phyloP scores from a whole-genome alignment of 2,113 vertebrate species.

The Cyphomyrus discorhynchus region DNA sequence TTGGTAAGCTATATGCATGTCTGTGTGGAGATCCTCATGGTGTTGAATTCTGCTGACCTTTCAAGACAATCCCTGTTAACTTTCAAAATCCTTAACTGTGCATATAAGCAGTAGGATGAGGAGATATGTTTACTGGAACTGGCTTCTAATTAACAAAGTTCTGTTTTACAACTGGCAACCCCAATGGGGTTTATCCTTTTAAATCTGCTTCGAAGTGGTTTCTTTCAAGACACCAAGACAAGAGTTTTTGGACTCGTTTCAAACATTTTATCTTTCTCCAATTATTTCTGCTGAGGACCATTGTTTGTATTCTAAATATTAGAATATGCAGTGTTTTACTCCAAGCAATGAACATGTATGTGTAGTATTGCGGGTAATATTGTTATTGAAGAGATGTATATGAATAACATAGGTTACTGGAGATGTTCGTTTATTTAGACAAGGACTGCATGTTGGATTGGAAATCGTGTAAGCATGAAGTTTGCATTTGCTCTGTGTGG shows the following conservation, averaged over 20 bases:
- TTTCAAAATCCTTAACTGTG: neutral
- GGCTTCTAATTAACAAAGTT: constrained; percentile 4
- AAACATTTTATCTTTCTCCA: neutral
- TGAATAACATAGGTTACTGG: neutral
- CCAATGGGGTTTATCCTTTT: neutral
- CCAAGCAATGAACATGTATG: neutral
- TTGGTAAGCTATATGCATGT: neutral
- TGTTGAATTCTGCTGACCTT: neutral
- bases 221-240: neutral
- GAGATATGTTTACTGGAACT: neutral
- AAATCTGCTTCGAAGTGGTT: neutral
- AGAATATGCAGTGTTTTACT: constrained; percentile 1
- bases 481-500: neutral
- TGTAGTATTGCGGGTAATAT: neutral
- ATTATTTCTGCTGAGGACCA: neutral
- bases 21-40: neutral
- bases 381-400: neutral
- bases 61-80: neutral
- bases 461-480: neutral
- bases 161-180: neutral
- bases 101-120: neutral
- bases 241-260: neutral
- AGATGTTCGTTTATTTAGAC: neutral
- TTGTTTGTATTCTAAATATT: neutral
- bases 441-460: neutral